A percentile compares a stretch with the other conserved stretches of the same genome.
Evolutionary conservation across 2,888 invertebrate genomes (phyloP).

Genomic region (Druceiella hillmani): DNA sequence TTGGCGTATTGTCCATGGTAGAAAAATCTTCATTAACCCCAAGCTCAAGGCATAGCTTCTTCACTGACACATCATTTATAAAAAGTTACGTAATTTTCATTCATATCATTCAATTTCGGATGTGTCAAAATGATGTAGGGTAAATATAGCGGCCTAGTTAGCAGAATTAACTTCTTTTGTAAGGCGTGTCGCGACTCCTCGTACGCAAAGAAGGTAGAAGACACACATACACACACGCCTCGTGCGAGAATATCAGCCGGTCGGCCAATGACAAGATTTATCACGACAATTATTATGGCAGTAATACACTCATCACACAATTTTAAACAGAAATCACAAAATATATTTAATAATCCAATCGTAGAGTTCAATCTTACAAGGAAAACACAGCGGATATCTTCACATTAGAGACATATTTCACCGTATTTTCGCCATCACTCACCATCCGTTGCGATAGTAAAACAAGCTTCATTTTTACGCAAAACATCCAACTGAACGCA

Average conservation of each 20-base stretch:
- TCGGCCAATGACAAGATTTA: slow-evolving; percentile 54
- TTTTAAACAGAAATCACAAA: slow-evolving; percentile 14
- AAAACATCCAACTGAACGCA: slow-evolving; percentile 44
- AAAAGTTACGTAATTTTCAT: slow-evolving; percentile 53
- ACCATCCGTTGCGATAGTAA: slow-evolving; percentile 51
- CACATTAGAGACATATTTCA: slow-evolving; percentile 54
- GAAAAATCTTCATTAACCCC: slow-evolving; percentile 5
- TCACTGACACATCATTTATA: slow-evolving; percentile 32
- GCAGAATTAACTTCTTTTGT: slow-evolving; percentile 51
- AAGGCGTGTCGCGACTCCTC: slow-evolving; percentile 53
- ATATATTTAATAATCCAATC: slow-evolving; percentile 31
- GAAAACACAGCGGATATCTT: slow-evolving; percentile 53
- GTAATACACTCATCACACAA: slow-evolving; percentile 30
- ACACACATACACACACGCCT: slow-evolving; percentile 55
- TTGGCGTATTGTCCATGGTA: slow-evolving; percentile 31
- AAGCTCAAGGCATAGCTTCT: slow-evolving; percentile 14
- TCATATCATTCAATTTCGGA: slow-evolving; percentile 13
- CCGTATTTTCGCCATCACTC: slow-evolving; percentile 54
- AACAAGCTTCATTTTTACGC: slow-evolving; percentile 52
- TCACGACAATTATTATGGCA: slow-evolving; percentile 41
- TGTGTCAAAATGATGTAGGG: slow-evolving; percentile 16
- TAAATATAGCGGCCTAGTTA: slow-evolving; percentile 27
- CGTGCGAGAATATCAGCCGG: slow-evolving; percentile 53
- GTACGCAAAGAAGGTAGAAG: slow-evolving; percentile 44
- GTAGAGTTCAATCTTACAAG: slow-evolving; percentile 33